Evolutionary conservation across 2,113 vertebrate species (phyloP).

Genomic region (Electrona antarctica): DNA sequence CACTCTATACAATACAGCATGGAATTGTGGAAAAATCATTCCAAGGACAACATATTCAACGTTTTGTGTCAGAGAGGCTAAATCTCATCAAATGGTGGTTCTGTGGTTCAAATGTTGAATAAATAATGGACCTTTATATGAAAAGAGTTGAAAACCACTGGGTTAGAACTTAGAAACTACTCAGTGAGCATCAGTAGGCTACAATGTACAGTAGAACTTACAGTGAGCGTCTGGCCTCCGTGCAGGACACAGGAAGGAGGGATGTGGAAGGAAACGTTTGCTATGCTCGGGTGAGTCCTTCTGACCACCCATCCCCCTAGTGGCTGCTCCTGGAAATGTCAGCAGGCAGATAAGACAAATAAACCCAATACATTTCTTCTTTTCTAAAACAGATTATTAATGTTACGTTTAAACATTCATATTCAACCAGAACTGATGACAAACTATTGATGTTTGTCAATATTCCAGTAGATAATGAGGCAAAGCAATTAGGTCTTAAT

Average conservation of each 20-base stretch:
- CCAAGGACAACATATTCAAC: neutral
- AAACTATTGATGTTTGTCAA: too few relatives aligned
- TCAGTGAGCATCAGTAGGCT: neutral
- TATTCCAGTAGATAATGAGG: too few relatives aligned
- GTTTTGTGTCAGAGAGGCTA: neutral
- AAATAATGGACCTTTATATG: too few relatives aligned
- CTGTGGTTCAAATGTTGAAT: too few relatives aligned
- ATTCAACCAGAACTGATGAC: neutral
- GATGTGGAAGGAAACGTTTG: conserved; percentile 79
- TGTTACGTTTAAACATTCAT: neutral
- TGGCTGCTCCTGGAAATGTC: conserved; percentile 76
- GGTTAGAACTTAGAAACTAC: neutral
- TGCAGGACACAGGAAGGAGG: conserved; percentile 77
- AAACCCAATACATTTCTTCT: too few relatives aligned
- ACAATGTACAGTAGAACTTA: conserved; percentile 63
- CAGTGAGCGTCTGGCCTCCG: conserved; percentile 80
- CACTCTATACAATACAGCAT: neutral
- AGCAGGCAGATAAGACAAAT: neutral
- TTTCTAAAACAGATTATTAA: neutral
- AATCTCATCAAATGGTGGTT: too few relatives aligned
- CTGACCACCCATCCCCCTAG: conserved; percentile 82
- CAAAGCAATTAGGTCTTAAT: too few relatives aligned
- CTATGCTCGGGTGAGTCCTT: conserved; percentile 54
- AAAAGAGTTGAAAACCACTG: too few relatives aligned
- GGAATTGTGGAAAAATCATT: neutral